Evolutionary conservation across 2,797 vertebrate genomes (phyloP).

Genomic region (Chloroceryle inda): DNA sequence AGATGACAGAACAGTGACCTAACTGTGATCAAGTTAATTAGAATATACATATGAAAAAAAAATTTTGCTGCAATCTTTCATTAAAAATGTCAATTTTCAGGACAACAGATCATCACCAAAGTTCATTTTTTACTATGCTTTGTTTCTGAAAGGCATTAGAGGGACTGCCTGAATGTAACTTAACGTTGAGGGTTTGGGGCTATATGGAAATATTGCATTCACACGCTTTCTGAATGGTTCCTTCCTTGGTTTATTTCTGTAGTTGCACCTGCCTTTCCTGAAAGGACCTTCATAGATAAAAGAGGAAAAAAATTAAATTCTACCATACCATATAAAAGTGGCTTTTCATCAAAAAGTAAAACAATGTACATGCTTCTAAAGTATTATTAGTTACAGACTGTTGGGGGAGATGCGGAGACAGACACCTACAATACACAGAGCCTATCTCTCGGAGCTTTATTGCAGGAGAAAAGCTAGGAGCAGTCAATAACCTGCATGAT

Average conservation of each 20-base stretch:
- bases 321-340: not conserved
- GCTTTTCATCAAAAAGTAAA: not conserved
- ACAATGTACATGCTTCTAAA: not conserved
- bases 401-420: not conserved
- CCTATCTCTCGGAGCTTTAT: no score
- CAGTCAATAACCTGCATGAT: no score
- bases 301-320: not conserved
- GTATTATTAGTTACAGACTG: not conserved
- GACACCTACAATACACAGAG: not conserved
- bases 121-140: accelerated
- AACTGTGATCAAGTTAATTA: not conserved
- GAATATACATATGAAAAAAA: not conserved
- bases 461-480: not conserved
- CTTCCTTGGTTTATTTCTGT: not conserved
- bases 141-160: not conserved
- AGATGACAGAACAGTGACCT: not conserved
- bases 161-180: not conserved
- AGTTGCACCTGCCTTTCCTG: not conserved
- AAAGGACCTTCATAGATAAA: not conserved
- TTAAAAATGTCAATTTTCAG: not conserved
- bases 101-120: not conserved
- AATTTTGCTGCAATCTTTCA: not conserved
- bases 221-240: not conserved
- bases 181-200: not conserved
- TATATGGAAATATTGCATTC: not conserved